A percentile compares a stretch with the other conserved stretches of the same genome.
Evolutionary conservation across 2,113 vertebrate genomes (phyloP).

Genomic region (Trogon melanurus): DNA sequence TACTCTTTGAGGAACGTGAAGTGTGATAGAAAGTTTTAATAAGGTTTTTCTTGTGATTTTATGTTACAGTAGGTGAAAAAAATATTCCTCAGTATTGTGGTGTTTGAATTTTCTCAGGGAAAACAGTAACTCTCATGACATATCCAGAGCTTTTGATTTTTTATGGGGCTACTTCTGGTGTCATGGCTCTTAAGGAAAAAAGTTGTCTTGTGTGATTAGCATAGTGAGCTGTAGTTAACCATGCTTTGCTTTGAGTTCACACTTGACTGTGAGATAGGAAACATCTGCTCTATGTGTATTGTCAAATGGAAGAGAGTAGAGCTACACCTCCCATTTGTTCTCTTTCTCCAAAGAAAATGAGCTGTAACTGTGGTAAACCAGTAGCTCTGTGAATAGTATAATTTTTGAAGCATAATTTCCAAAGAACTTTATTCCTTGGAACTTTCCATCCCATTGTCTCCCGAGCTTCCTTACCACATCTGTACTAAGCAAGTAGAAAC

Average conservation of each 20-base stretch:
- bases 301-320: background rate
- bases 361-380: background rate
- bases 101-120: background rate
- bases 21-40: background rate
- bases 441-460: background rate
- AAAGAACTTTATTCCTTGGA: background rate
- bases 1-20: background rate
- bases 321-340: background rate
- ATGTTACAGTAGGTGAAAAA: background rate
- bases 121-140: background rate
- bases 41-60: background rate
- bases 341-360: background rate
- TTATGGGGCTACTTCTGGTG: background rate
- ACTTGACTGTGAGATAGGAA: background rate
- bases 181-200: background rate
- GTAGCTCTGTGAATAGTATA: background rate
- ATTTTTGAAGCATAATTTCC: background rate
- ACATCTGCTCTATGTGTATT: background rate
- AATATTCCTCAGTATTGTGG: background rate
- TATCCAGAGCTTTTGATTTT: background rate
- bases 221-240: background rate
- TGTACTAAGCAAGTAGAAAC: background rate
- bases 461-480: fast-evolving
- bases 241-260: background rate
- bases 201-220: background rate